These are phyloP conservation scores for Notothenia rossii DNA, from an alignment of 2,113 vertebrate genomes.

Conservation along the genomic window DNA sequence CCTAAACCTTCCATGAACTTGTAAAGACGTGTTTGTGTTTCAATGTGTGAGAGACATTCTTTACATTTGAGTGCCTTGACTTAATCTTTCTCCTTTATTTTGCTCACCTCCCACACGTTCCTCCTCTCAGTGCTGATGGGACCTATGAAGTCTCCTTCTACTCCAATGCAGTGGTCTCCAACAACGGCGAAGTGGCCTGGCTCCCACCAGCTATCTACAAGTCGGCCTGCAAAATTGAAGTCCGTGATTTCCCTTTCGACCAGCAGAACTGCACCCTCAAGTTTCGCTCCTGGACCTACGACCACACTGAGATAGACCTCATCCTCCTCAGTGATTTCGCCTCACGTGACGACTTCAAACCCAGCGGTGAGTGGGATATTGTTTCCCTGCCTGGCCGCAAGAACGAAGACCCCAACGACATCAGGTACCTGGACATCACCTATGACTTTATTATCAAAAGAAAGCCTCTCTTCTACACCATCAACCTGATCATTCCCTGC, in stretches of 20 bases:
- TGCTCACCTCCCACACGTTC: not conserved
- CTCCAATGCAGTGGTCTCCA: slow-evolving; percentile 85
- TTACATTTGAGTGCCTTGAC: not conserved
- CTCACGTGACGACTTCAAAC: slow-evolving; percentile 87
- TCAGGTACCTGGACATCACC: slow-evolving; percentile 86
- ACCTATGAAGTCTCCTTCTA: slow-evolving; percentile 88
- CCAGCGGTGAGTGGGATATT: slow-evolving; percentile 88
- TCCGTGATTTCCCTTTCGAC: slow-evolving; percentile 87
- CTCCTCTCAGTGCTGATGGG: slow-evolving; percentile 81
- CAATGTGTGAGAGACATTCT: not conserved
- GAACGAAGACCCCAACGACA: slow-evolving; percentile 85
- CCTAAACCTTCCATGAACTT: not conserved
- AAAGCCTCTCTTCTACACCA: slow-evolving; percentile 88
- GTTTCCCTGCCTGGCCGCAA: slow-evolving; percentile 86
- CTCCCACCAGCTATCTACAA: slow-evolving; percentile 88
- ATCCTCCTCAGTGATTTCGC: slow-evolving; percentile 85
- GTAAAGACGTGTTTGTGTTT: not conserved
- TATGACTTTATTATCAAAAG: slow-evolving; percentile 88
- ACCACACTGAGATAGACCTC: slow-evolving; percentile 87
- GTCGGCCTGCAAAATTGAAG: slow-evolving; percentile 87
- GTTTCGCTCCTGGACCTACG: slow-evolving; percentile 88
- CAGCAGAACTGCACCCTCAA: slow-evolving; percentile 89
- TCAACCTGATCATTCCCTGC: slow-evolving; percentile 87
- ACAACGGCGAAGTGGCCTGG: slow-evolving; percentile 85
- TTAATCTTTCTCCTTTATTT: slow-evolving; percentile 15